Conservation (phyloP, 2,888 invertebrate genomes). For the Cremastinae sp. region DNA sequence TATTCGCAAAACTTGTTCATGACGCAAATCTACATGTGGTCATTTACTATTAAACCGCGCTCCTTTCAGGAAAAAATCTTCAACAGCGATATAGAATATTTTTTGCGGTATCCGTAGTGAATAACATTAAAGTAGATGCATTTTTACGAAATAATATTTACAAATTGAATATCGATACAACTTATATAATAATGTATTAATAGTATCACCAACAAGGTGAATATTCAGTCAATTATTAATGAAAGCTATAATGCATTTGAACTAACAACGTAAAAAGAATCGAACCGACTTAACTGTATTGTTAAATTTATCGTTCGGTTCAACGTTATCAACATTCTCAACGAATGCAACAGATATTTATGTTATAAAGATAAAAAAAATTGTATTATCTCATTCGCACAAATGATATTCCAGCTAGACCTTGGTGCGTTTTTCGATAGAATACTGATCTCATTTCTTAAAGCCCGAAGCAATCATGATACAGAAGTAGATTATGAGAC, state of each 20-base stretch:
- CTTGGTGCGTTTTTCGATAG: conserved; percentile 57
- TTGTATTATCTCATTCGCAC: background rate
- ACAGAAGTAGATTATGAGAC: conserved; percentile 56
- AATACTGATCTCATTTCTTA: conserved; percentile 65
- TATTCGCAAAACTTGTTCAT: background rate
- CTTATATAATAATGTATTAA: conserved; percentile 13
- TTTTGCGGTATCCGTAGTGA: conserved; percentile 12
- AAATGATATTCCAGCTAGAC: conserved; percentile 20
- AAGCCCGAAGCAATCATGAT: conserved; percentile 63
- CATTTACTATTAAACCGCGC: conserved; percentile 30
- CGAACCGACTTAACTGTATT: conserved; percentile 31
- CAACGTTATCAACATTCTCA: conserved; percentile 40
- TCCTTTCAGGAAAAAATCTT: conserved; percentile 19
- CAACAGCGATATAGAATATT: conserved; percentile 54
- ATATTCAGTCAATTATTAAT: conserved; percentile 55
- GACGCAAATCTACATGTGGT: conserved; percentile 4
- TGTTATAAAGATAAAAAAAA: conserved; percentile 7
- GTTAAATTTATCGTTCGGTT: conserved; percentile 41
- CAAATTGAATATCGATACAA: conserved; percentile 10
- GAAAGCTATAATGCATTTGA: conserved; percentile 44
- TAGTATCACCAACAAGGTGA: conserved; percentile 43
- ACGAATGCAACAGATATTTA: conserved; percentile 30
- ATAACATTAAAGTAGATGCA: conserved; percentile 21
- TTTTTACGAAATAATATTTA: conserved; percentile 42
- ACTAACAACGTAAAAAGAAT: conserved; percentile 51